Base-by-base conservation (phyloP, 2,888 invertebrate species). In the Argynnis bischoffii region DNA sequence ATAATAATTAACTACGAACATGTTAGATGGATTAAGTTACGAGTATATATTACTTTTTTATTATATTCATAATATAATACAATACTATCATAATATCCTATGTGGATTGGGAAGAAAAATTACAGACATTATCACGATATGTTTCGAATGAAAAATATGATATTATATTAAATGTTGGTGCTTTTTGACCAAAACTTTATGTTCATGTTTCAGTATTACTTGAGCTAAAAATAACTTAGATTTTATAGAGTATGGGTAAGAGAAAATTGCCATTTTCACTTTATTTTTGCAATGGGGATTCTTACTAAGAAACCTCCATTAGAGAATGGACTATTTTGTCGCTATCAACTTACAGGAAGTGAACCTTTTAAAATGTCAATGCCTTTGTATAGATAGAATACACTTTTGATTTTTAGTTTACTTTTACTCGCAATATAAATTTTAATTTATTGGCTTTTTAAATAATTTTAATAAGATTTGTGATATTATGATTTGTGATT, bases 351-450 rank as follows among this genome's bases (percentile, higher is more conserved):
- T 78, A 60, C 84, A 80, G 88, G 88, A 89, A 86, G 81, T 77
- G 76, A 85, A 84, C 81, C 88, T 88, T 90, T 90, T 89, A 90
- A 89, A 89, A 87, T 82, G 89, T 89, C 89, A 85, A 79, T 79
- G 81, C 73, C 73, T 74, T 59, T 68, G 60, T 69, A 71, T 70
- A 63, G 60, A 56, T 67, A 21, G 26, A 51, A 26, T 18, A 15
- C 15, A 57, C 2, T 21, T 15, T 35, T 31, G 16, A 16, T 16
- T 16, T 60, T 50, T 11, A 26, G 13, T 15, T 50, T 50, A 50
- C 2, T 31, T 31, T 51, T 16, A 31, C 31, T 60, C 11, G 16
- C 13, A 51, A 31, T 18, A 3, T 60, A 4, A 15, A 21, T 3
- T 15, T 1, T 8, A 53, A 15, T 50, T 14, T 15, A 15, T 5